These are phyloP conservation scores for Otolemur garnettii DNA, from an alignment of 2,113 vertebrate genomes.

Conservation along the genomic window DNA sequence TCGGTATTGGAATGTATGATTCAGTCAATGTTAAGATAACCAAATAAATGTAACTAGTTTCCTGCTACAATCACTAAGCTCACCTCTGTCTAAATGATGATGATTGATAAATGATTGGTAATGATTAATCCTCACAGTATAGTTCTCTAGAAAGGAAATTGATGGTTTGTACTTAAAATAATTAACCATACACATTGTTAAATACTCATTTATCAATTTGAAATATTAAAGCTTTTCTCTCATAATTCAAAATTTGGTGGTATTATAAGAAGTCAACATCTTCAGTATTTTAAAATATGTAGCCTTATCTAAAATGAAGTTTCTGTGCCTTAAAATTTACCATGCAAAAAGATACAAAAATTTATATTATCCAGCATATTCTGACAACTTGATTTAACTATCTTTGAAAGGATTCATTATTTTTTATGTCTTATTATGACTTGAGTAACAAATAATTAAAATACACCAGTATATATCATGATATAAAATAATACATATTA, in stretches of 20 bases:
- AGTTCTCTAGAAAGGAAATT: background rate
- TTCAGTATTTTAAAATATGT: background rate
- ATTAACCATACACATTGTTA: slow-evolving; percentile 40
- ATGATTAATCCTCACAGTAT: background rate
- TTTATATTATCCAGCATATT: background rate
- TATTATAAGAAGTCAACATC: background rate
- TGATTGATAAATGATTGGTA: background rate
- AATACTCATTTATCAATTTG: background rate
- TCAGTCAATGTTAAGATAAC: background rate
- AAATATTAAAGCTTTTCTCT: background rate
- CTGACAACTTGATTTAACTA: background rate
- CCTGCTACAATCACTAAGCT: background rate
- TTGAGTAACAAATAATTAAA: background rate
- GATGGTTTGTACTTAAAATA: background rate
- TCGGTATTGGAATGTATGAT: background rate
- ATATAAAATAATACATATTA: background rate
- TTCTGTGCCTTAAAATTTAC: background rate
- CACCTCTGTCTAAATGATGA: background rate
- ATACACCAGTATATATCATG: background rate
- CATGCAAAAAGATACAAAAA: background rate
- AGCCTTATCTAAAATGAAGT: background rate
- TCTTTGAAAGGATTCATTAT: background rate
- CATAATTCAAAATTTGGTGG: slow-evolving; percentile 6
- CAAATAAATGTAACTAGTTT: background rate
- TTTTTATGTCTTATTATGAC: background rate